Percentiles rank a stretch among this genome's conserved stretches.
Evolutionary conservation across 2,888 invertebrate genomes (phyloP).

Genomic region (Amphipoea oculea): DNA sequence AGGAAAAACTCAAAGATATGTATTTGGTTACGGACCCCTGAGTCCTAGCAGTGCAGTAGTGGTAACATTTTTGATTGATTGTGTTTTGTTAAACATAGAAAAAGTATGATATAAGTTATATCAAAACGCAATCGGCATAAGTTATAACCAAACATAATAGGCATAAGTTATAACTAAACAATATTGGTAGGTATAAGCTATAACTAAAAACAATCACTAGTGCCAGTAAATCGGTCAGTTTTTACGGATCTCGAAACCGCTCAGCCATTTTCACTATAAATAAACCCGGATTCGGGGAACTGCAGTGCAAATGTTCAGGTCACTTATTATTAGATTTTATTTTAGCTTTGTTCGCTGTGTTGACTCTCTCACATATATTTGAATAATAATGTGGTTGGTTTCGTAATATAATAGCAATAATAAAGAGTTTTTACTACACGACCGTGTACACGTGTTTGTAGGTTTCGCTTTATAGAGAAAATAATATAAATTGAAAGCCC

Average conservation of each 20-base stretch:
- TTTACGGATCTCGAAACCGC: neutral
- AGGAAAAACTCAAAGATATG: neutral
- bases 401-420: neutral
- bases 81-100: neutral
- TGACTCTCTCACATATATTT: neutral
- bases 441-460: neutral
- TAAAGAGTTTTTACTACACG: neutral
- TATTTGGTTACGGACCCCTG: neutral
- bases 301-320: slow-evolving; percentile 26
- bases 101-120: neutral
- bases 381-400: slow-evolving; percentile 5
- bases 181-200: neutral
- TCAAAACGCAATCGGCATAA: neutral
- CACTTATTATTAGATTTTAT: slow-evolving; percentile 13
- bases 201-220: neutral
- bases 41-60: neutral
- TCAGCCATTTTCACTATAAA: slow-evolving; percentile 16
- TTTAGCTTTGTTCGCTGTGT: neutral
- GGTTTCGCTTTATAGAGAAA: neutral
- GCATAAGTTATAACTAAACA: neutral
- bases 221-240: neutral
- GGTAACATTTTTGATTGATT: neutral
- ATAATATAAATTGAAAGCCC: neutral
- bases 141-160: neutral
- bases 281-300: slow-evolving; percentile 6